Conservation (phyloP, 1,140 invertebrate species). For the Coptotermes formosanus region DNA sequence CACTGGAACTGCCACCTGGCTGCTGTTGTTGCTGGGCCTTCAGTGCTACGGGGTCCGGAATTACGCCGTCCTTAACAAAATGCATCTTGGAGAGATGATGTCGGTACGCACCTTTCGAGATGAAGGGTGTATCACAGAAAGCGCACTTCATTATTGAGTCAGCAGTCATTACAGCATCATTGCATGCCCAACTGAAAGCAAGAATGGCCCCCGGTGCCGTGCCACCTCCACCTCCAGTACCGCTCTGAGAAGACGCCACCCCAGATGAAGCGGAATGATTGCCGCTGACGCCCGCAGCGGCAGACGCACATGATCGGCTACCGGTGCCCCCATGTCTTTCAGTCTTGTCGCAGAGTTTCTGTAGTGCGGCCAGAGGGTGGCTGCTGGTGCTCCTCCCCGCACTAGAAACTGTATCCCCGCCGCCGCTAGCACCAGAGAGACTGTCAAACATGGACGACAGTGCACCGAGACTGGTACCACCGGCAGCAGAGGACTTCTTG, state of each 20-base stretch:
- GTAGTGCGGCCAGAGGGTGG: slow-evolving; percentile 87
- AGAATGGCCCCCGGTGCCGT: slow-evolving; percentile 77
- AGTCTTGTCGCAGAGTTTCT: slow-evolving; percentile 93
- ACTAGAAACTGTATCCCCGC: slow-evolving; percentile 46
- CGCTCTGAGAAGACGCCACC: slow-evolving; percentile 40
- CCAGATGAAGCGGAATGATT: neutral
- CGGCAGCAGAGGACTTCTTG: slow-evolving; percentile 59
- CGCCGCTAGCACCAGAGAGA: slow-evolving; percentile 56
- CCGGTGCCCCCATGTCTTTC: slow-evolving; percentile 57
- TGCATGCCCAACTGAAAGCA: slow-evolving; percentile 91
- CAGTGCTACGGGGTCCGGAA: slow-evolving; percentile 66
- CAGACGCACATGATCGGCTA: slow-evolving; percentile 38
- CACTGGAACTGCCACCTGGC: slow-evolving; percentile 38
- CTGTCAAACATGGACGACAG: slow-evolving; percentile 89
- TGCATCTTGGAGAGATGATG: slow-evolving; percentile 97
- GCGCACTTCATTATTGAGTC: slow-evolving; percentile 93
- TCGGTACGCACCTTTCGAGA: slow-evolving; percentile 93
- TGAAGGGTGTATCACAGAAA: slow-evolving; percentile 94
- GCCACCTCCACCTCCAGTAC: slow-evolving; percentile 39
- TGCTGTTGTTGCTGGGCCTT: slow-evolving; percentile 49
- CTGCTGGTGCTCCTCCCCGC: slow-evolving; percentile 65
- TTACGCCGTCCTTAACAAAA: slow-evolving; percentile 89
- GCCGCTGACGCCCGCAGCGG: slow-evolving; percentile 14
- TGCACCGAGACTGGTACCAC: slow-evolving; percentile 68
- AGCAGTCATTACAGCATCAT: slow-evolving; percentile 81